Evolutionary conservation across 2,113 vertebrate genomes (phyloP), one percentile per base, ranked within the genome.

Genomic region (Albula goreensis): DNA sequence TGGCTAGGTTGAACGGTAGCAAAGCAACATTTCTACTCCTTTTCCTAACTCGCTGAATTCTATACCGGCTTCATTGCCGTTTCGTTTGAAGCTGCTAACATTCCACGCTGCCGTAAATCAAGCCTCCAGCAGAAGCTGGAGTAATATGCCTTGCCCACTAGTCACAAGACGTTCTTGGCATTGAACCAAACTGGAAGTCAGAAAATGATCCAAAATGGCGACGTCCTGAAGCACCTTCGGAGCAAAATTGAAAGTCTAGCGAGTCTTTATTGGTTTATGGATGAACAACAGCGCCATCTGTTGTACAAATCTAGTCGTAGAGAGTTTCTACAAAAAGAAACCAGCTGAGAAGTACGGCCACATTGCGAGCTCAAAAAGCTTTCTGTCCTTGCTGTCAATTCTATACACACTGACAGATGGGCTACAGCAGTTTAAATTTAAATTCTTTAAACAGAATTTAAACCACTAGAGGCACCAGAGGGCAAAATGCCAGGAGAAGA

Each of bases 91-190:
- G 57, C 5, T 60, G 2, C n/a, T 1, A 4, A 2, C 51, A 57
- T 4, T 60, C 3, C 11, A 10, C 60, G 7, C 66, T 31, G 19
- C 70, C 63, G 63, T 70, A 5, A 70, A 74, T 10, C 9, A 1
- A 81, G 51, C 12, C 31, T 41, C 31, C 53, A 9, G 6, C 53
- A 12, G 53, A 56, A 9, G 53, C 53, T 12, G 53, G 7, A 56
- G 53, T 12, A 9, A 12, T 12, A 56, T 56, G 53, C 53, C 22
- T n/a, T 5, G 6, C n/a, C 10, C 63, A 3, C 63, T 90, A 15
- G 86, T 86, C 91, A 91, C 90, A 85, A 80, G 92, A 74, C 77
- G 2, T 2, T 53, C 12, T 0, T 9, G 63, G 3, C 70, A 15
- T 22, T 48, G 0, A 2, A 0, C 2, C 0, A 50, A 51, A 87